These are phyloP conservation scores for Drosophila emarginata DNA, from an alignment of 2,888 invertebrate species.

Conservation along the genomic window DNA sequence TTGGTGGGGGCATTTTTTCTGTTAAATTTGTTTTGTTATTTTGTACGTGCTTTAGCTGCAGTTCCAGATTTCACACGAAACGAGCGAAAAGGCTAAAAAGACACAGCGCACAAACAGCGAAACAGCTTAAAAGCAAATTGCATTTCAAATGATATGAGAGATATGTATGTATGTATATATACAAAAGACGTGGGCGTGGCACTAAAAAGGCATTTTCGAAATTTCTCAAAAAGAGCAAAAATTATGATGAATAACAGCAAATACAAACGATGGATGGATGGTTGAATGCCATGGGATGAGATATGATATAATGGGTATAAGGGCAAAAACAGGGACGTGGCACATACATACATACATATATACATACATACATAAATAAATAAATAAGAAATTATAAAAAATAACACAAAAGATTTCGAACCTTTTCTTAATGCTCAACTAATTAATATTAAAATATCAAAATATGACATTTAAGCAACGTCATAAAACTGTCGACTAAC, in stretches of 20 bases:
- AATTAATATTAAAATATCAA: no score
- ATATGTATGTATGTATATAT: neutral
- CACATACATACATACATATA: no score
- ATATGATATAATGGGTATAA: no score
- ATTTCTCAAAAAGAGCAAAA: constrained; percentile 2
- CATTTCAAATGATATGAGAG: constrained; percentile 31
- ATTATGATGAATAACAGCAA: constrained; percentile 7
- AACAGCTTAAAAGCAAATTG: constrained; percentile 24
- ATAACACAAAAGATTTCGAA: no score
- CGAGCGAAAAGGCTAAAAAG: constrained; percentile 34
- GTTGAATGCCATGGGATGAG: neutral
- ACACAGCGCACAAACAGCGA: constrained; percentile 8
- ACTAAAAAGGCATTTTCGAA: constrained; percentile 3
- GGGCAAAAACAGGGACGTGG: no score
- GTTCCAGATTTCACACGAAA: constrained; percentile 73
- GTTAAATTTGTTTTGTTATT: constrained; percentile 41
- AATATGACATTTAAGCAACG: no score
- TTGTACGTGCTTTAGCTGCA: constrained; percentile 63
- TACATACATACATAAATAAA: no score
- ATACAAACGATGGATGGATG: constrained; percentile 1
- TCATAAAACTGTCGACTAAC: no score
- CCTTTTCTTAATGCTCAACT: no score
- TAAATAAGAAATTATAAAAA: no score
- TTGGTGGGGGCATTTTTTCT: neutral
- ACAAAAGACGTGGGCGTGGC: constrained; percentile 7